These are phyloP conservation scores for Campoletis sonorensis DNA, from an alignment of 1,140 invertebrate genomes.

Conservation along the genomic window DNA sequence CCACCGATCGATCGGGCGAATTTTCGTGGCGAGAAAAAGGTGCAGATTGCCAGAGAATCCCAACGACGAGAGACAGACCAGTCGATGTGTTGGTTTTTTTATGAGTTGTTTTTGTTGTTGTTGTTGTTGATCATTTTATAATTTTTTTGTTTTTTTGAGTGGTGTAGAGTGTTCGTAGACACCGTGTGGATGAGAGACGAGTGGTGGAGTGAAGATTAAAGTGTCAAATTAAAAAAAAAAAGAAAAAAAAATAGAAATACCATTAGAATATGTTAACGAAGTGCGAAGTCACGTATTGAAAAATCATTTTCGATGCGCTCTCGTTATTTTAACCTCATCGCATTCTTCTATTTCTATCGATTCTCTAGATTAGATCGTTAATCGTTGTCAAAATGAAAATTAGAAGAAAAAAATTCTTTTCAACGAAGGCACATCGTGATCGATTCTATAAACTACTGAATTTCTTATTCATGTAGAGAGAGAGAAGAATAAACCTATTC, in stretches of 20 bases:
- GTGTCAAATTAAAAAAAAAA: slow-evolving; percentile 34
- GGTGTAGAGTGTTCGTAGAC: slow-evolving; percentile 30
- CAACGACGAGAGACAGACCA: slow-evolving; percentile 63
- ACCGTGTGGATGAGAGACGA: slow-evolving; percentile 25
- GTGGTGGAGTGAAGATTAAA: slow-evolving; percentile 31
- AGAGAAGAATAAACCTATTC: slow-evolving; percentile 31
- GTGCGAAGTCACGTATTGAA: neutral
- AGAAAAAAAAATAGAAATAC: slow-evolving; percentile 29
- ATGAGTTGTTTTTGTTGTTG: neutral
- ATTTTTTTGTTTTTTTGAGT: slow-evolving; percentile 21
- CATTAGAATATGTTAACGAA: slow-evolving; percentile 33
- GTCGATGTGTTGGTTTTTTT: slow-evolving; percentile 20
- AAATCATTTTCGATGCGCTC: slow-evolving; percentile 20
- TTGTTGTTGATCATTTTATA: neutral
- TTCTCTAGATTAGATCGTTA: neutral
- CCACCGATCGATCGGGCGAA: slow-evolving; percentile 68
- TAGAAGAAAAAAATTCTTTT: neutral
- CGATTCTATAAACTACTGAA: slow-evolving; percentile 26
- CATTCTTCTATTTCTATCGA: neutral
- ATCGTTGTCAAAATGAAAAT: neutral
- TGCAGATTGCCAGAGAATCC: slow-evolving; percentile 71
- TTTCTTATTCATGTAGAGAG: neutral
- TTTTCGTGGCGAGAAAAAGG: slow-evolving; percentile 64
- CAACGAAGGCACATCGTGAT: neutral
- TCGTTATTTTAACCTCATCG: neutral